Percentiles rank a stretch among this genome's conserved stretches.
phyloP scores from a whole-genome alignment of 1,140 invertebrate genomes.

The Uloborus diversus region DNA sequence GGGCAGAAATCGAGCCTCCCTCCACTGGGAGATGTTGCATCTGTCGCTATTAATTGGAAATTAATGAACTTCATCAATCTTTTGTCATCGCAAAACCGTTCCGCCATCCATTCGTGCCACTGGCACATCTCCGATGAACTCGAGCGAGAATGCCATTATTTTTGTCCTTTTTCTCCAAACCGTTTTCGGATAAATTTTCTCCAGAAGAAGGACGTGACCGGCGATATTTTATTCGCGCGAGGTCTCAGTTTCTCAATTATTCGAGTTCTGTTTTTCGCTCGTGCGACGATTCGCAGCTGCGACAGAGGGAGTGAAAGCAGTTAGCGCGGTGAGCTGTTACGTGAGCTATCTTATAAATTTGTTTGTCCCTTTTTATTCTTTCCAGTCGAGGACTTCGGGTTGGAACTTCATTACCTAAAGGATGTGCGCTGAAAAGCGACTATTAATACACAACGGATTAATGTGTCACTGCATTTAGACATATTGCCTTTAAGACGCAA shows the following conservation, averaged over 20 bases:
- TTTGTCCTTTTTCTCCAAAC: not conserved
- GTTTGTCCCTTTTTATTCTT: too few relatives aligned
- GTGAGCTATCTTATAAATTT: too few relatives aligned
- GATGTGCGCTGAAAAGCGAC: too few relatives aligned
- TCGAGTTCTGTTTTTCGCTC: too few relatives aligned
- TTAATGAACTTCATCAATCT: slow-evolving; percentile 51
- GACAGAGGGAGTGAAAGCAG: too few relatives aligned
- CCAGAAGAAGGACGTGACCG: not conserved
- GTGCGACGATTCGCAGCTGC: too few relatives aligned
- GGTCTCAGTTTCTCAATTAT: not conserved
- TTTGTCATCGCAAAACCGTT: slow-evolving; percentile 32
- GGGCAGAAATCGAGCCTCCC: not conserved
- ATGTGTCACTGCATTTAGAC: too few relatives aligned
- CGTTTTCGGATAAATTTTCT: not conserved
- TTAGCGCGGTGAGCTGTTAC: too few relatives aligned
- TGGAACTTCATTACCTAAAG: too few relatives aligned
- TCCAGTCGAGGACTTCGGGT: too few relatives aligned
- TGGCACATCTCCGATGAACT: not conserved
- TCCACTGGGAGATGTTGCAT: slow-evolving; percentile 42
- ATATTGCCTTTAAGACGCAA: too few relatives aligned
- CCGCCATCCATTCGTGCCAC: not conserved
- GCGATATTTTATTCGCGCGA: not conserved
- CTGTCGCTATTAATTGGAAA: slow-evolving; percentile 52
- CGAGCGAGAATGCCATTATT: not conserved
- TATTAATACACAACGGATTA: too few relatives aligned